phyloP scores from a whole-genome alignment of 2,797 vertebrate genomes.

The Chlorospingus flavigularis region DNA sequence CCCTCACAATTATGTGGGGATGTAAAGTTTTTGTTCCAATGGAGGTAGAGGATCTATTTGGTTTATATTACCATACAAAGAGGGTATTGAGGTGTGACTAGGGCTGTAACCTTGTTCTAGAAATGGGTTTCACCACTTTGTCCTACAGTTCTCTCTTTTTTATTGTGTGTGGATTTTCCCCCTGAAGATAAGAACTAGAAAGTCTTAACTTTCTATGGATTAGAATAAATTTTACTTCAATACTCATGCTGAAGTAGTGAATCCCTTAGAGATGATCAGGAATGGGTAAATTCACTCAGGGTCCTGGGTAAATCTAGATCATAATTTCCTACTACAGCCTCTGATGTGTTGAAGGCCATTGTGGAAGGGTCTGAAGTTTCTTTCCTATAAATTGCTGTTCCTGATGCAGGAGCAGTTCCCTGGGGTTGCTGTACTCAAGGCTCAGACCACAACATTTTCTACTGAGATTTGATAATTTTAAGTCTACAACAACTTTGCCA shows the following conservation, averaged over 20 bases:
- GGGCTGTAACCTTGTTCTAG: background rate
- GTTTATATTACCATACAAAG: background rate
- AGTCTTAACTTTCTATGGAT: background rate
- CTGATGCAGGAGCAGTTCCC: background rate
- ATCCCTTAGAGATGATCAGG: background rate
- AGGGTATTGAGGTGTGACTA: background rate
- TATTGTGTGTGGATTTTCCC: rapidly evolving
- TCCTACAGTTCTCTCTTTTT: background rate
- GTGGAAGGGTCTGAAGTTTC: background rate
- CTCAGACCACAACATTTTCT: background rate
- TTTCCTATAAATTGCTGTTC: background rate
- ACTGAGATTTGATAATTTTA: background rate
- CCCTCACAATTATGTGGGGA: background rate
- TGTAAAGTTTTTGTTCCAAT: background rate
- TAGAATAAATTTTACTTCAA: background rate
- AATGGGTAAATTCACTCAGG: background rate
- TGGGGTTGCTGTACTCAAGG: background rate
- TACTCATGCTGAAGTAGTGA: background rate
- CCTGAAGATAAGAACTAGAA: background rate
- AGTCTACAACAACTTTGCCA: background rate
- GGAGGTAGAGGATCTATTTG: background rate
- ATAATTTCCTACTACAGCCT: background rate
- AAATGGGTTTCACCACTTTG: background rate
- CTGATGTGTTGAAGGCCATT: background rate
- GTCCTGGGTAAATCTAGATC: background rate